Conservation (phyloP, 2,113 vertebrate species). For the pig (Sus scrofa) region DNA sequence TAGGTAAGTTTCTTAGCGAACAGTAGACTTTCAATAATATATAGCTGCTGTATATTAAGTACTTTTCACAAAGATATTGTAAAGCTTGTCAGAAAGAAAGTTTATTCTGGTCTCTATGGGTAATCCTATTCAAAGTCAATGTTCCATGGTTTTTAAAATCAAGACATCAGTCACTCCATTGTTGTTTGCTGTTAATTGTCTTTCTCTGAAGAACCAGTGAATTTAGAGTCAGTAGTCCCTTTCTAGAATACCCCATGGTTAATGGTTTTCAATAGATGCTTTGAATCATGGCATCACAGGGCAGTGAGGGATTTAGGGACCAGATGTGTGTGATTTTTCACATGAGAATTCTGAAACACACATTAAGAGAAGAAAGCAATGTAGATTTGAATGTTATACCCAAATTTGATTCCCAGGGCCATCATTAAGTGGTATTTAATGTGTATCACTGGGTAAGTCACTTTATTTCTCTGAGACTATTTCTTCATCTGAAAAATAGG, state of each 20-base stretch:
- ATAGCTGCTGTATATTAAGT: background rate
- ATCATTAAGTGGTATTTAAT: background rate
- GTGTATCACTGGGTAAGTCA: background rate
- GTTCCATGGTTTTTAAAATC: conserved; percentile 22
- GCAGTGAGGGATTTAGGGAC: background rate
- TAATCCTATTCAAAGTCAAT: conserved; percentile 13
- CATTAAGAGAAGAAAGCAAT: background rate
- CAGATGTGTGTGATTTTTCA: background rate
- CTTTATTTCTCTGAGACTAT: background rate
- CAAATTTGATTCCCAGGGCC: background rate
- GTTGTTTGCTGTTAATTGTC: background rate
- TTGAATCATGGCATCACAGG: background rate
- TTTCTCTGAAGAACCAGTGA: background rate
- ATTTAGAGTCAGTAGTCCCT: background rate
- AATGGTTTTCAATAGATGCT: conserved; percentile 3
- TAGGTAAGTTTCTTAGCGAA: background rate
- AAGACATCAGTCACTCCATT: background rate
- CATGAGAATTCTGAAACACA: background rate
- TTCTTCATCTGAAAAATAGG: conserved; percentile 12
- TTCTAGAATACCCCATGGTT: background rate
- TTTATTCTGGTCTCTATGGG: background rate
- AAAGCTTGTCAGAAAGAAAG: background rate
- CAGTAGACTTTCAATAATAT: background rate
- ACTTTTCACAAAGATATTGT: background rate
- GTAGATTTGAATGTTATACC: background rate